A percentile compares a stretch with the other conserved stretches of the same genome.
phyloP scores from a whole-genome alignment of 2,797 vertebrate species.

The Aselliscus stoliczkanus region DNA sequence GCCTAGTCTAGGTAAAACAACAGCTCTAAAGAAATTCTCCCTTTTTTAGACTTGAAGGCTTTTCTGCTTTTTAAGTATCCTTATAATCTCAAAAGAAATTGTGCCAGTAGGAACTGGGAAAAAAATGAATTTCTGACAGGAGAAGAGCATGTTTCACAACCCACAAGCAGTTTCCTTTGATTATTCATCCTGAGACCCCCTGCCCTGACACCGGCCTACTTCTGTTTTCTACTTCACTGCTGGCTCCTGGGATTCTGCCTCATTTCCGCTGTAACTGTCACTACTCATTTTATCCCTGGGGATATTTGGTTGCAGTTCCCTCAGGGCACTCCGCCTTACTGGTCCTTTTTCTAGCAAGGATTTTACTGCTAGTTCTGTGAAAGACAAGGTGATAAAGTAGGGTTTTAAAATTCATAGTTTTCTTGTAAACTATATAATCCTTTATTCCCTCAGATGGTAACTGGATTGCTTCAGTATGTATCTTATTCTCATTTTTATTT shows the following conservation, averaged over 20 bases:
- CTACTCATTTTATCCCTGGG: neutral
- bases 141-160: neutral
- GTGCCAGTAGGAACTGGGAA: neutral
- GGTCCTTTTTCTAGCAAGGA: neutral
- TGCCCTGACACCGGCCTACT: neutral
- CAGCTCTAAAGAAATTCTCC: neutral
- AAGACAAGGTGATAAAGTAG: neutral
- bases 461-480: neutral
- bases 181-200: neutral
- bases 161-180: neutral
- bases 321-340: neutral
- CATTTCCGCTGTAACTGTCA: neutral
- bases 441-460: neutral
- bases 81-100: neutral
- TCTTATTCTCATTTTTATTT: conserved; percentile 18
- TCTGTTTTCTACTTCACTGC: neutral
- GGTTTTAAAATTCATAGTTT: neutral
- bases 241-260: neutral
- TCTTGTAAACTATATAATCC: neutral
- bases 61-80: neutral
- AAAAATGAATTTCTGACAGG: neutral
- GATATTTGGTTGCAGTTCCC: neutral
- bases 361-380: neutral
- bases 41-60: neutral
- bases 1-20: neutral